These are phyloP conservation scores for Caenorhabditis doughertyi DNA, from an alignment of 2,888 invertebrate genomes.

Conservation along the genomic window DNA sequence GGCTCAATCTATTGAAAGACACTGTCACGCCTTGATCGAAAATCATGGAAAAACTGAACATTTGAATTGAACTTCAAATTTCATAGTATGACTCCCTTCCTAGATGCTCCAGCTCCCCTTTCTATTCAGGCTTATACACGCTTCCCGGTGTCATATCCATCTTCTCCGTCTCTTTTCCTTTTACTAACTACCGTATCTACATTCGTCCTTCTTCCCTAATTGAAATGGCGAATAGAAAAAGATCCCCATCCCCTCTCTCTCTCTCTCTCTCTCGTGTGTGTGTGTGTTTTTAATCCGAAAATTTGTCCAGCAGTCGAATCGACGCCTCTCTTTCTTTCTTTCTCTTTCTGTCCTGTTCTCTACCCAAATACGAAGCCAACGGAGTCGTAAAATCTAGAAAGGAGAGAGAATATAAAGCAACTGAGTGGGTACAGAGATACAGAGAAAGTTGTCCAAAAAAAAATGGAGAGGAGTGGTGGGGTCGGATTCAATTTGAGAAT, in stretches of 20 bases:
- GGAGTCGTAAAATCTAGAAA: conserved; percentile 50
- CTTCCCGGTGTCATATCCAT: conserved; percentile 7
- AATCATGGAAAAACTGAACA: no score
- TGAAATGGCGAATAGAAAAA: conserved; percentile 25
- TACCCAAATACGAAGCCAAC: conserved; percentile 39
- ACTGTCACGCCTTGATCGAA: no score
- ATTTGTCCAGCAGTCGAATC: conserved; percentile 6
- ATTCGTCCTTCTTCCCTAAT: conserved; percentile 22
- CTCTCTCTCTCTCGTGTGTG: neutral
- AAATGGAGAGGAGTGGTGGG: neutral
- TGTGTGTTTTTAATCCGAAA: conserved; percentile 62
- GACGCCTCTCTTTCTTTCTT: neutral
- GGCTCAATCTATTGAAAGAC: no score
- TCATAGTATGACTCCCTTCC: neutral
- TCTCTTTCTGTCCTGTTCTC: no score
- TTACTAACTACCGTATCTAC: neutral
- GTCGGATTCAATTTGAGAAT: conserved; percentile 15
- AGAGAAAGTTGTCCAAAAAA: conserved; percentile 7
- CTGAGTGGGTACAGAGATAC: conserved; percentile 3
- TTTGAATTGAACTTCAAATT: no score
- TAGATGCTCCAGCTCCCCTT: neutral
- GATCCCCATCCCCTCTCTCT: neutral
- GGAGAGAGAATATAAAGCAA: neutral
- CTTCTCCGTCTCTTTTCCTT: conserved; percentile 17
- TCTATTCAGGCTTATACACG: neutral